Percentiles rank a stretch among this genome's conserved stretches.
Conservation (phyloP, 2,113 vertebrate genomes). For the Tachysurus fulvidraco region DNA sequence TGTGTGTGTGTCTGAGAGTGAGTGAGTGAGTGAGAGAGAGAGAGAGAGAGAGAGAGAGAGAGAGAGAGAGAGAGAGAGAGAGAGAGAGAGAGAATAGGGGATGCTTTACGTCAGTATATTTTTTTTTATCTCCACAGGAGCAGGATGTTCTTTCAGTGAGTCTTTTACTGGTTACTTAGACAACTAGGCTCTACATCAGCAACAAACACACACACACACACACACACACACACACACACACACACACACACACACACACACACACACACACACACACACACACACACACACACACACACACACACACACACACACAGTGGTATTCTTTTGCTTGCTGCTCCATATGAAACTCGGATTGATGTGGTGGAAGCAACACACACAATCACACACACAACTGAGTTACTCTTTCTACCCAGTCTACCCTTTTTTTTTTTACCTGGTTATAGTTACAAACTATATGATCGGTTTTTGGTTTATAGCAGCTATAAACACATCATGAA, state of each 20-base stretch:
- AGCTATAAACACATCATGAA: background rate
- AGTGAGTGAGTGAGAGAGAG: background rate
- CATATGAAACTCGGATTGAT: background rate
- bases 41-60: background rate
- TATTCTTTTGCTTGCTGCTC: background rate
- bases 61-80: background rate
- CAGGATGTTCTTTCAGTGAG: slow-evolving; percentile 46
- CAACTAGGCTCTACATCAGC: slow-evolving; percentile 16
- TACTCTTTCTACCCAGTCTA: background rate
- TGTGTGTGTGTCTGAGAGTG: slow-evolving; percentile 9
- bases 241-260: background rate
- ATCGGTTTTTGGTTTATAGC: background rate
- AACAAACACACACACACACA: slow-evolving; percentile 20
- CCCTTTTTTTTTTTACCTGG: background rate
- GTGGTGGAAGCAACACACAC: background rate
- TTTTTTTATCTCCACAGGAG: slow-evolving; percentile 26
- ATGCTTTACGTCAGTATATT: slow-evolving; percentile 31
- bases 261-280: background rate
- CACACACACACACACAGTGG: background rate
- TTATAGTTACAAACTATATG: background rate
- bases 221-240: background rate
- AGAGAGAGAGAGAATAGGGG: background rate
- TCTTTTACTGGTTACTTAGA: slow-evolving; percentile 33
- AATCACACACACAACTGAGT: background rate
- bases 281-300: background rate